These are phyloP conservation scores for Bos javanicus DNA, from an alignment of 2,113 vertebrate species.

Conservation along the genomic window DNA sequence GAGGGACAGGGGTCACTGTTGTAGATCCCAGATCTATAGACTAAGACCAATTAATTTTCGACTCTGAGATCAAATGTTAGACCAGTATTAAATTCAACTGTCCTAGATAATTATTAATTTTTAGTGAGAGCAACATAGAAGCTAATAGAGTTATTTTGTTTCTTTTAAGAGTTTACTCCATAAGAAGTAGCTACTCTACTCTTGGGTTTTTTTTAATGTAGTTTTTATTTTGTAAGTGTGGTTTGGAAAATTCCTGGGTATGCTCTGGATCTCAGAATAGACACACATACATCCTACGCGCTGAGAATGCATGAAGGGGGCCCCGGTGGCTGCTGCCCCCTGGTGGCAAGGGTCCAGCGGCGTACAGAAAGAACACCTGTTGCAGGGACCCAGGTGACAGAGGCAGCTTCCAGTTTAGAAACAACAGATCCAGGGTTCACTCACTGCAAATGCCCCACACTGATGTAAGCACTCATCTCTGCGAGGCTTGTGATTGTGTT, in stretches of 20 bases:
- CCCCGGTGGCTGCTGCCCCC: background rate
- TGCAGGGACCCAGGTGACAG: background rate
- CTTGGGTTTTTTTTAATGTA: background rate
- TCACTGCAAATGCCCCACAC: rapidly evolving
- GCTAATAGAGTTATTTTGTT: background rate
- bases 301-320: background rate
- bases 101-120: background rate
- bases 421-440: background rate
- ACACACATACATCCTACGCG: rapidly evolving
- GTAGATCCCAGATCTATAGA: background rate
- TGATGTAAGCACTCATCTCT: background rate
- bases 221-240: background rate
- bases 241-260: background rate
- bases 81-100: background rate
- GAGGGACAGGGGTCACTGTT: background rate
- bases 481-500: rapidly evolving
- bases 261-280: background rate
- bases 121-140: background rate
- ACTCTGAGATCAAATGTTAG: background rate
- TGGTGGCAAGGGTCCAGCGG: background rate
- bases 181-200: background rate
- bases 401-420: background rate
- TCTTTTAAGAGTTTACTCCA: background rate
- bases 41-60: too few species aligned
- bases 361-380: background rate